Conservation (phyloP, 2,797 vertebrate species). For the Rhinoraja longicauda region DNA sequence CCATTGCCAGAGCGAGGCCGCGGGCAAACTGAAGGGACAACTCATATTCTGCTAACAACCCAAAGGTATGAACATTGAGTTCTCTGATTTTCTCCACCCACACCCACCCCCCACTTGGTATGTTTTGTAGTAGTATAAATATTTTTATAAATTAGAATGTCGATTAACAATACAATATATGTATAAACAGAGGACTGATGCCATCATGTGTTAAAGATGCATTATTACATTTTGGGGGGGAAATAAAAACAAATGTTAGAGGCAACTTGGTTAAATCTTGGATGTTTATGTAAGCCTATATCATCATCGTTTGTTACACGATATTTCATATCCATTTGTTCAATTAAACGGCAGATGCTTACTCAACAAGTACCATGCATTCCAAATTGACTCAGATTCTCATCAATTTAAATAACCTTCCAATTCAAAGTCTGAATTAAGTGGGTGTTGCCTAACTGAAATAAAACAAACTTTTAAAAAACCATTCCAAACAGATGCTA, state of each 20-base stretch:
- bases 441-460: not conserved
- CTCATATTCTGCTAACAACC: no score
- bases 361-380: not conserved
- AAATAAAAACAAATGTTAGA: not conserved
- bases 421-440: not conserved
- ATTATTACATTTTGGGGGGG: not conserved
- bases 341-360: not conserved
- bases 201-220: not conserved
- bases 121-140: not conserved
- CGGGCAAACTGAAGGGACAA: no score
- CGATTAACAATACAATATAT: not conserved
- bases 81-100: no score
- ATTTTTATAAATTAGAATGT: not conserved
- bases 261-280: not conserved
- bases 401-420: not conserved
- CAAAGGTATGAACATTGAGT: no score
- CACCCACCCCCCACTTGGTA: no score
- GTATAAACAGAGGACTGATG: not conserved
- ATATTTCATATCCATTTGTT: not conserved
- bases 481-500: not conserved
- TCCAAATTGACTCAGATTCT: not conserved
- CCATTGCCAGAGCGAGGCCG: no score
- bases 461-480: not conserved
- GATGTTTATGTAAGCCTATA: not conserved
- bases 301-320: not conserved